Conservation (phyloP, 2,797 vertebrate genomes). For the Rhinella marina region DNA sequence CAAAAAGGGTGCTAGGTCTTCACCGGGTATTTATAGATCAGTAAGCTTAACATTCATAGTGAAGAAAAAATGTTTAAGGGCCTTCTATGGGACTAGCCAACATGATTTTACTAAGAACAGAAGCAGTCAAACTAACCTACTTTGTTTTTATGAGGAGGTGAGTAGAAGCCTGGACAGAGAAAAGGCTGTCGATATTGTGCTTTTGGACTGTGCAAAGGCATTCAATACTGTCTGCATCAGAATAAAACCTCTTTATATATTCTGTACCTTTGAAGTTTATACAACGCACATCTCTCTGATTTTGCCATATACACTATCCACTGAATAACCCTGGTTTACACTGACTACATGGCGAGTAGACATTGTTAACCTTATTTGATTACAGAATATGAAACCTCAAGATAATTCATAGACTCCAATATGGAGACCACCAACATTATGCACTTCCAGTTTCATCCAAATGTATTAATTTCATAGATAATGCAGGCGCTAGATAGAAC, state of each 20-base stretch:
- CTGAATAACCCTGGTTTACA: background rate
- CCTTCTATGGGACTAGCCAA: too few species aligned
- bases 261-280: too few species aligned
- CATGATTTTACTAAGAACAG: too few species aligned
- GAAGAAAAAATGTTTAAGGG: too few species aligned
- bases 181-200: background rate
- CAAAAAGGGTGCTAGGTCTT: too few species aligned
- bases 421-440: conserved; percentile 28
- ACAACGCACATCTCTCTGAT: background rate
- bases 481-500: background rate
- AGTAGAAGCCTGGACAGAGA: too few species aligned
- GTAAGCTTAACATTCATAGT: too few species aligned
- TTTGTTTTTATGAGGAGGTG: too few species aligned
- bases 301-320: background rate
- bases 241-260: too few species aligned
- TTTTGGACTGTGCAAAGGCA: background rate
- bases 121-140: too few species aligned
- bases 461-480: conserved; percentile 31
- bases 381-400: background rate
- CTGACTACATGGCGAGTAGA: background rate
- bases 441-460: background rate
- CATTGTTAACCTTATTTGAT: background rate
- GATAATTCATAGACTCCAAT: background rate
- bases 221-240: background rate
- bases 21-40: too few species aligned